A percentile compares a stretch with the other conserved stretches of the same genome.
These are phyloP conservation scores for Macrosiphum euphorbiae DNA, from an alignment of 2,888 invertebrate species.

Conservation along the genomic window DNA sequence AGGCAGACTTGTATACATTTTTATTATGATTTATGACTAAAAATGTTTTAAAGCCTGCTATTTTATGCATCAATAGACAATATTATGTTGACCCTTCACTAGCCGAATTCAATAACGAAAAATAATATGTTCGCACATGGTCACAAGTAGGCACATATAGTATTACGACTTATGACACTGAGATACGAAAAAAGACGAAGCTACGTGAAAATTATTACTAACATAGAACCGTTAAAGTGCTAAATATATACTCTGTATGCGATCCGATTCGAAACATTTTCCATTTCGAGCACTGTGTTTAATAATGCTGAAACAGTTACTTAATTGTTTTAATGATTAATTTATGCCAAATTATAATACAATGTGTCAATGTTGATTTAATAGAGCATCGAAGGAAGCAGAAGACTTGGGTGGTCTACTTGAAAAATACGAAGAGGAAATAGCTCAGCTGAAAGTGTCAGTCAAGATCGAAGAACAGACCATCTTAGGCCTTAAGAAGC, in stretches of 20 bases:
- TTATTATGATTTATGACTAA: too few relatives aligned
- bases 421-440: constrained; percentile 61
- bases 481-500: constrained; percentile 36
- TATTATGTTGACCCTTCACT: too few relatives aligned
- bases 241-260: neutral
- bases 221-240: too few relatives aligned
- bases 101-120: too few relatives aligned
- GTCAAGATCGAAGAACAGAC: constrained; percentile 51
- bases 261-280: neutral
- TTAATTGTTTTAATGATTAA: neutral
- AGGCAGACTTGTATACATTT: too few relatives aligned
- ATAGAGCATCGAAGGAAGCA: constrained; percentile 50
- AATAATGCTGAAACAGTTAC: neutral
- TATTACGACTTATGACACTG: too few relatives aligned
- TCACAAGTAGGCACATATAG: too few relatives aligned
- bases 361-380: neutral
- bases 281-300: neutral
- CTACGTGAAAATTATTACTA: too few relatives aligned
- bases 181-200: too few relatives aligned
- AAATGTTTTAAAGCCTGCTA: neutral
- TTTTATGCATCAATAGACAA: too few relatives aligned
- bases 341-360: neutral
- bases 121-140: too few relatives aligned
- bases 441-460: constrained; percentile 57
- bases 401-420: constrained; percentile 42